Evolutionary conservation across 2,113 vertebrate genomes (phyloP).

Genomic region (Sinocyclocheilus anophthalmus): DNA sequence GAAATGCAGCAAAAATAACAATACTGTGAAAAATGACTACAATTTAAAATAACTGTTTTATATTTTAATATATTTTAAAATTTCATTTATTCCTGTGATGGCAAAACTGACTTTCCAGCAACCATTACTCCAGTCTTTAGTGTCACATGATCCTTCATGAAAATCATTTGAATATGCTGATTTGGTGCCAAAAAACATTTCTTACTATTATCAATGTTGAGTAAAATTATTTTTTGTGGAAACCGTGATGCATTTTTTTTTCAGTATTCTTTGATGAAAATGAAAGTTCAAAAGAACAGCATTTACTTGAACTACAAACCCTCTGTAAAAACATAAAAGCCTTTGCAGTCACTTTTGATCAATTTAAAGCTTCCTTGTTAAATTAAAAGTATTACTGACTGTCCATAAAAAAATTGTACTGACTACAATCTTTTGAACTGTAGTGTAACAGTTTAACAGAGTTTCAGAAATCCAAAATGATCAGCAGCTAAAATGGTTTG

Average conservation of each 20-base stretch:
- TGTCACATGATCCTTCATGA: background rate
- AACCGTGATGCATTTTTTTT: too few species aligned
- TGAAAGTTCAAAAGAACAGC: too few species aligned
- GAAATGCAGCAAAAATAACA: background rate
- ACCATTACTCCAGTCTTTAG: background rate
- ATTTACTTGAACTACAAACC: too few species aligned
- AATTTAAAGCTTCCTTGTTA: too few species aligned
- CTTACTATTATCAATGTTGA: background rate
- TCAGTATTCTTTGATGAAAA: too few species aligned
- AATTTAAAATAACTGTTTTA: background rate
- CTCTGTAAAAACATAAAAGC: too few species aligned
- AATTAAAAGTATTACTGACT: too few species aligned
- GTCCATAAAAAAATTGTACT: too few species aligned
- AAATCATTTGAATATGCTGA: background rate
- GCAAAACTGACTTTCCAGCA: background rate
- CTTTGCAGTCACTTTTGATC: too few species aligned
- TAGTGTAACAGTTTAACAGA: background rate
- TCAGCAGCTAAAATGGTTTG: background rate
- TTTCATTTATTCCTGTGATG: background rate
- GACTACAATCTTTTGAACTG: too few species aligned
- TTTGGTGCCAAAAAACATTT: background rate
- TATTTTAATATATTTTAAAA: background rate
- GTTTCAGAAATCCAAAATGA: background rate
- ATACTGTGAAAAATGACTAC: background rate
- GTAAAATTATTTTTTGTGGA: too few species aligned